These are phyloP conservation scores for Lasiommata megera DNA, from an alignment of 2,888 invertebrate species.

Conservation along the genomic window DNA sequence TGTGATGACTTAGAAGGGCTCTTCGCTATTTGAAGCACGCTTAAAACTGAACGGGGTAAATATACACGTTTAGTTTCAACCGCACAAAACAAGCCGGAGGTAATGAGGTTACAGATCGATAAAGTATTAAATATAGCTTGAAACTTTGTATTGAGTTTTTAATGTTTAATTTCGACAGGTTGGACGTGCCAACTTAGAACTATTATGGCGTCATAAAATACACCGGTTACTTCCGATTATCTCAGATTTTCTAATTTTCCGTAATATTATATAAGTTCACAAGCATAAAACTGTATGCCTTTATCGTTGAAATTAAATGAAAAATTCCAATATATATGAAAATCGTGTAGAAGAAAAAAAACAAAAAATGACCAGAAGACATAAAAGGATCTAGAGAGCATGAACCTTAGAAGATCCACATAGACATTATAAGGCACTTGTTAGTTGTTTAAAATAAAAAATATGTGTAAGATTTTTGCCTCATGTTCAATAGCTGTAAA, in stretches of 20 bases:
- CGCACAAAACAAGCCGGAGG: not conserved
- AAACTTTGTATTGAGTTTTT: not conserved
- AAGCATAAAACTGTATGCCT: no score
- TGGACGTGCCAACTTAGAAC: not conserved
- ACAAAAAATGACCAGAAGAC: no score
- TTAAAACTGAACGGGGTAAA: constrained; percentile 10
- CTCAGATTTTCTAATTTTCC: no score
- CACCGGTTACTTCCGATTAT: not conserved
- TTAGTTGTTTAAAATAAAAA: no score
- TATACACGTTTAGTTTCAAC: constrained; percentile 16
- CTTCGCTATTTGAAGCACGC: constrained; percentile 37
- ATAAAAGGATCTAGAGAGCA: no score
- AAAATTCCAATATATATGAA: not conserved
- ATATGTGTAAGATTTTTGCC: no score
- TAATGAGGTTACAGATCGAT: not conserved
- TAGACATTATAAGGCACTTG: no score
- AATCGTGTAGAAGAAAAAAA: no score
- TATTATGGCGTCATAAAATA: not conserved
- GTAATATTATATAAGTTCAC: no score
- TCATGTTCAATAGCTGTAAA: no score
- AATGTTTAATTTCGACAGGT: not conserved
- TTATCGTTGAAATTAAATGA: no score
- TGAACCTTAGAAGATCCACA: no score
- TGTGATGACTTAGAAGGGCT: constrained; percentile 23
- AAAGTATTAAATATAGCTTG: not conserved